Percentiles rank a stretch among this genome's conserved stretches.
phyloP scores from a whole-genome alignment of 2,888 invertebrate species.

The Dicycla oo region DNA sequence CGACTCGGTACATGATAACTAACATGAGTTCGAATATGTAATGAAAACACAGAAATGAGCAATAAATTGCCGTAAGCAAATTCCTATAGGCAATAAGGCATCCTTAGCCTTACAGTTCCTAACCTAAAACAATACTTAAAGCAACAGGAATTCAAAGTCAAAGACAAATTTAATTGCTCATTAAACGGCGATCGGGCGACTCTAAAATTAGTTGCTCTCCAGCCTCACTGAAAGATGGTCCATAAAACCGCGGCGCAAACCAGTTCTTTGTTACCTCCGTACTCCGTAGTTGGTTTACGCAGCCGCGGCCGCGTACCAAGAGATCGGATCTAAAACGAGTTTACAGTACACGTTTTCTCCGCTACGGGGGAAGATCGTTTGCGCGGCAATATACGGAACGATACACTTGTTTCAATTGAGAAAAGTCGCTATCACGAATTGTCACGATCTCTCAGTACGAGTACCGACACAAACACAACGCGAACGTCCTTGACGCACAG shows the following conservation, averaged over 20 bases:
- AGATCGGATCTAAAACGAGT: constrained; percentile 66
- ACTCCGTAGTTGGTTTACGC: constrained; percentile 60
- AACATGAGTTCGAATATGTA: neutral
- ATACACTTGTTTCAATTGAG: constrained; percentile 68
- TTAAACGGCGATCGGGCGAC: constrained; percentile 63
- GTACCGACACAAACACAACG: constrained; percentile 71
- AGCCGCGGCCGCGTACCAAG: constrained; percentile 70
- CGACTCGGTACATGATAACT: constrained; percentile 31
- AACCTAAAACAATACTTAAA: constrained; percentile 27
- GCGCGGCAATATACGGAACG: constrained; percentile 65
- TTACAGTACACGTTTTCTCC: constrained; percentile 66
- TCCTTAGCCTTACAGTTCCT: neutral
- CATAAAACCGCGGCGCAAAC: constrained; percentile 77
- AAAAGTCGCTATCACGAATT: constrained; percentile 67
- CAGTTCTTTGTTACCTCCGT: constrained; percentile 79
- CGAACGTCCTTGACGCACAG: constrained; percentile 67
- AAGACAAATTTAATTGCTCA: constrained; percentile 65
- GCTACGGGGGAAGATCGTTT: constrained; percentile 58
- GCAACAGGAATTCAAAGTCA: constrained; percentile 61
- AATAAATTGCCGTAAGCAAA: neutral
- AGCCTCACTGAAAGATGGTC: constrained; percentile 68
- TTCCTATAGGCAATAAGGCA: neutral
- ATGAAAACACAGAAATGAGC: constrained; percentile 5
- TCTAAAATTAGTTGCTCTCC: constrained; percentile 72
- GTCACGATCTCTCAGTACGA: constrained; percentile 65